A percentile compares a stretch with the other conserved stretches of the same genome.
These are phyloP conservation scores for Cheumatopsyche charites DNA, from an alignment of 1,140 invertebrate genomes.

Conservation along the genomic window DNA sequence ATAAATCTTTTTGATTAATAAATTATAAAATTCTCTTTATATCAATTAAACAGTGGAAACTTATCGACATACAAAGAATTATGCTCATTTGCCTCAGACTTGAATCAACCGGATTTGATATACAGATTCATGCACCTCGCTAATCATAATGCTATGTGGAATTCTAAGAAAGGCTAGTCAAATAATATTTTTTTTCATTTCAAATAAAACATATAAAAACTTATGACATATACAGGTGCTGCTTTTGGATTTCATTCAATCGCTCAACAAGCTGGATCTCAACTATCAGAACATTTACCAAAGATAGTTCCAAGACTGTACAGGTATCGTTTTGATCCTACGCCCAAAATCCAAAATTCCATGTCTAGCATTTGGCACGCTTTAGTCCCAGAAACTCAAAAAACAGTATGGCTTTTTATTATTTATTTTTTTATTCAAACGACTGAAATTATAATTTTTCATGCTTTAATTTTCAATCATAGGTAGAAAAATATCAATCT, in stretches of 20 bases:
- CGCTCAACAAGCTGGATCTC: constrained; percentile 78
- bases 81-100: constrained; percentile 88
- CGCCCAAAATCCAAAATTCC: constrained; percentile 85
- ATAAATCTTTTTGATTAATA: too few relatives aligned
- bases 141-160: constrained; percentile 93
- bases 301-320: constrained; percentile 89
- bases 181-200: neutral
- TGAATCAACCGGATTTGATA: constrained; percentile 92
- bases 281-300: constrained; percentile 80
- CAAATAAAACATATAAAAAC: neutral
- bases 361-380: constrained; percentile 93
- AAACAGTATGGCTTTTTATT: constrained; percentile 65
- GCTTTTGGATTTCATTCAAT: constrained; percentile 91
- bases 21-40: constrained; percentile 17
- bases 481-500: constrained; percentile 87
- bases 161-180: constrained; percentile 72
- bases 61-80: constrained; percentile 93
- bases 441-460: neutral
- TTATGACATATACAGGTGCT: constrained; percentile 69
- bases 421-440: constrained; percentile 6
- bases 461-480: constrained; percentile 46
- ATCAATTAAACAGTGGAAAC: constrained; percentile 66
- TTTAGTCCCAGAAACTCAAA: constrained; percentile 83
- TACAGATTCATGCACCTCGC: constrained; percentile 96
- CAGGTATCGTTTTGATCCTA: constrained; percentile 90